These are phyloP conservation scores for Sphaeramia orbicularis DNA, from an alignment of 2,797 vertebrate genomes.

Conservation along the genomic window DNA sequence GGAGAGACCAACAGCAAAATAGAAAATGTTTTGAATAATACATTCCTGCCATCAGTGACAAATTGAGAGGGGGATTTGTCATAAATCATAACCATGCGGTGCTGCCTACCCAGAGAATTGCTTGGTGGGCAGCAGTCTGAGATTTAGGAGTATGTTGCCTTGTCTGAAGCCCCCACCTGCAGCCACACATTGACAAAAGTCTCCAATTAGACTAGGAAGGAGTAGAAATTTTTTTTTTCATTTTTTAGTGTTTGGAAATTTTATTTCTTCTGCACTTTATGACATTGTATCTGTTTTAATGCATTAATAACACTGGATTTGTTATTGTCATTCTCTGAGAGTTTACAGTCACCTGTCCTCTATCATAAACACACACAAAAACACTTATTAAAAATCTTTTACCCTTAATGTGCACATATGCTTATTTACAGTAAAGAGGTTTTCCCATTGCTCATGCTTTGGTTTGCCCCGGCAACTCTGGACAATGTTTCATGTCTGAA, in stretches of 20 bases:
- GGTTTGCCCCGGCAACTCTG: conserved; percentile 20
- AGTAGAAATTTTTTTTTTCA: too few relatives aligned
- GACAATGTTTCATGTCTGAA: conserved; percentile 35
- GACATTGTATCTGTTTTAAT: too few relatives aligned
- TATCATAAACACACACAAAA: too few relatives aligned
- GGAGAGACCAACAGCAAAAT: conserved; percentile 68
- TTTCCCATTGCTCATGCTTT: conserved; percentile 14
- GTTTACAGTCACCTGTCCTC: too few relatives aligned
- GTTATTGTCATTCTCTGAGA: too few relatives aligned
- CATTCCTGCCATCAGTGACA: conserved; percentile 81
- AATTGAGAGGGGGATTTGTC: conserved; percentile 80
- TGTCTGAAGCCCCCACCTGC: conserved; percentile 42
- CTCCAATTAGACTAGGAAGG: conserved; percentile 1
- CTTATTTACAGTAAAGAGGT: not conserved
- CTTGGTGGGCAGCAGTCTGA: conserved; percentile 77
- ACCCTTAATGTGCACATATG: not conserved
- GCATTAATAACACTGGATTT: too few relatives aligned
- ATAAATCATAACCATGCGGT: conserved; percentile 82
- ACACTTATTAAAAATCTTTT: too few relatives aligned
- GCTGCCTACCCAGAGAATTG: conserved; percentile 77
- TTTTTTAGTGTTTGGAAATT: not conserved
- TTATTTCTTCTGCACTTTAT: too few relatives aligned
- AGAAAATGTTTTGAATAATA: conserved; percentile 84
- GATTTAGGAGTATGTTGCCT: conserved; percentile 78
- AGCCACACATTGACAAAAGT: conserved; percentile 59